A percentile compares a stretch with the other conserved stretches of the same genome.
Conservation (phyloP, 1,140 invertebrate species). For the Cherax destructor region DNA sequence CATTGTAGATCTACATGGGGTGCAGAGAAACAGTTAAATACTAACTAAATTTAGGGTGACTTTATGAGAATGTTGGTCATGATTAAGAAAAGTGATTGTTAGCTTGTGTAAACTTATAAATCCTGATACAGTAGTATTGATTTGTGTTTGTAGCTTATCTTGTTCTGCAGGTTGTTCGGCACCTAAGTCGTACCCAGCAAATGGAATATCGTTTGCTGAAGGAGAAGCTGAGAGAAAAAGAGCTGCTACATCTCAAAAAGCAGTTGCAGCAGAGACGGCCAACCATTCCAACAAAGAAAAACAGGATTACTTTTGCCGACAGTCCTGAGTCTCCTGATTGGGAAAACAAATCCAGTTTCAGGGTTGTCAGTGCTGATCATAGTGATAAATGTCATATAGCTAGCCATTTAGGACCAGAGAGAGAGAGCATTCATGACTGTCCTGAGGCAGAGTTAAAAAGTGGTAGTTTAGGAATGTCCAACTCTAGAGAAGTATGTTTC, state of each 20-base stretch:
- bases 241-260: constrained; percentile 20
- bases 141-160: neutral
- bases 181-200: constrained; percentile 49
- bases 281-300: neutral
- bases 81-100: no score
- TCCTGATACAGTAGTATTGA: no score
- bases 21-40: no score
- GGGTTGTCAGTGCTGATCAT: neutral
- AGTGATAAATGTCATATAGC: neutral
- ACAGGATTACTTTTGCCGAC: neutral
- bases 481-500: constrained; percentile 19
- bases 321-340: neutral
- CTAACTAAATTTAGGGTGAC: no score
- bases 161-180: constrained; percentile 46
- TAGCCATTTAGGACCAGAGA: neutral
- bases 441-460: neutral
- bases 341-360: neutral
- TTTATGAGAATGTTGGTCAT: no score
- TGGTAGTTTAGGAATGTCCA: neutral
- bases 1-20: no score
- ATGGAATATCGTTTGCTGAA: constrained; percentile 48
- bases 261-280: constrained; percentile 19
- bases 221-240: constrained; percentile 47
- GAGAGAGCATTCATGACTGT: neutral
- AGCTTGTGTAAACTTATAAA: no score